Evolutionary conservation across 2,888 invertebrate species (phyloP), one percentile per base, ranked within the genome.

Genomic region (Polydrusus tereticollis): DNA sequence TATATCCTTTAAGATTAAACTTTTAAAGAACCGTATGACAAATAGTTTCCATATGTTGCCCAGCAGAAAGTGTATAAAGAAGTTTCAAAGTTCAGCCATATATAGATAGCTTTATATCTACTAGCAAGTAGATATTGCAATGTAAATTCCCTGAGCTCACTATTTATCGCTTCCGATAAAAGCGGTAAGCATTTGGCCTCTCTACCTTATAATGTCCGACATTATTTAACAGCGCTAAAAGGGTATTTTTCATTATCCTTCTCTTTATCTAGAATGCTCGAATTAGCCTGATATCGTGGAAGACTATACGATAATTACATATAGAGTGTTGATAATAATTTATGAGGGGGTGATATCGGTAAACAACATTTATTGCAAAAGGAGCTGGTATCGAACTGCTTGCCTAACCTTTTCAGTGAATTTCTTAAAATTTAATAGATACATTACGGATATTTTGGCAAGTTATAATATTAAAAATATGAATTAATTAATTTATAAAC

Each of bases 71-170:
- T 69, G 68, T 77, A 77, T 78, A 78, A 77, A 77, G 74, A 76
- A 77, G 75, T 78, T 77, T 63, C 75, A 78, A 78, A 72, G 72
- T 71, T 75, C 68, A 66, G 73, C 80, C 77, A 76, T 76, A 76
- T 79, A 80, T 79, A 80, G 78, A 80, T 80, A 79, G 79, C 79
- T 78, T 78, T 78, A 78, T 80, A 82, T 81, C 81, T 80, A 76
- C 78, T 78, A 79, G 77, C 78, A 79, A 81, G 80, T 82, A 79
- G 81, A 81, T 82, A 82, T 82, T 79, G 81, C 80, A 80, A 81
- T 81, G 80, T 80, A 82, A 81, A 81, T 81, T 81, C 80, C 77
- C 78, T 77, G 77, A 80, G 81, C 80, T 78, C 80, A 74, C 78
- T 78, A 78, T 78, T 78, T 78, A 80, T 80, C 75, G 79, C 78